Conservation (phyloP, 2,797 vertebrate genomes). For the Platyrinchus mystaceus region DNA sequence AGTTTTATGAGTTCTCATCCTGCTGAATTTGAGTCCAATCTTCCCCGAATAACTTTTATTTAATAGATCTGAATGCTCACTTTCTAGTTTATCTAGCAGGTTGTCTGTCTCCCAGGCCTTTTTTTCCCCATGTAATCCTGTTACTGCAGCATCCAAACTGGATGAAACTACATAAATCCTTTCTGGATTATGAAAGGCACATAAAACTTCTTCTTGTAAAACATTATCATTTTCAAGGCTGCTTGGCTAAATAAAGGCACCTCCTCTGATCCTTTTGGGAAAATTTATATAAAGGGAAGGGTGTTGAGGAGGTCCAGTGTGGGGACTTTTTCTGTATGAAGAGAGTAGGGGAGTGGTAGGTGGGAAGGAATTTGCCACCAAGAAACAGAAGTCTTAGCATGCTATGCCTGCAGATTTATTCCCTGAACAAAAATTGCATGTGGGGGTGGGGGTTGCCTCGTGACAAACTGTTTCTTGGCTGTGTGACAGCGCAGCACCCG, state of each 20-base stretch:
- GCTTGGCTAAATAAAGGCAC: background rate
- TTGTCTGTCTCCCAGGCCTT: background rate
- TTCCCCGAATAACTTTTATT: background rate
- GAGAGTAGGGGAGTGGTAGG: background rate
- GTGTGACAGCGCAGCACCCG: background rate
- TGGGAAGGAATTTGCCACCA: background rate
- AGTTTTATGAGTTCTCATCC: background rate
- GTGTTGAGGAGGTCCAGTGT: background rate
- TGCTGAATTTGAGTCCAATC: background rate
- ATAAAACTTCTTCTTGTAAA: slow-evolving; percentile 29
- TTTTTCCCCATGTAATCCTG: background rate
- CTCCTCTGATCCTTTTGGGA: background rate
- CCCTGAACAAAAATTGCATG: background rate
- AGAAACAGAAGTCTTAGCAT: background rate
- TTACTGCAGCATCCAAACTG: background rate
- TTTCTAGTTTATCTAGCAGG: background rate
- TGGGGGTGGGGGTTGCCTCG: slow-evolving; percentile 2
- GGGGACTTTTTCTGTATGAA: background rate
- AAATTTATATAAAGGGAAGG: background rate
- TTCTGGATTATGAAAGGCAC: slow-evolving; percentile 12
- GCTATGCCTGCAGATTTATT: slow-evolving; percentile 9
- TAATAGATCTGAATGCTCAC: background rate
- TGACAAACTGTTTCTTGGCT: slow-evolving; percentile 31
- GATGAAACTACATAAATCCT: slow-evolving; percentile 33
- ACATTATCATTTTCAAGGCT: background rate